These are phyloP conservation scores for Gryllus longicercus DNA, from an alignment of 2,888 invertebrate genomes.

Conservation along the genomic window DNA sequence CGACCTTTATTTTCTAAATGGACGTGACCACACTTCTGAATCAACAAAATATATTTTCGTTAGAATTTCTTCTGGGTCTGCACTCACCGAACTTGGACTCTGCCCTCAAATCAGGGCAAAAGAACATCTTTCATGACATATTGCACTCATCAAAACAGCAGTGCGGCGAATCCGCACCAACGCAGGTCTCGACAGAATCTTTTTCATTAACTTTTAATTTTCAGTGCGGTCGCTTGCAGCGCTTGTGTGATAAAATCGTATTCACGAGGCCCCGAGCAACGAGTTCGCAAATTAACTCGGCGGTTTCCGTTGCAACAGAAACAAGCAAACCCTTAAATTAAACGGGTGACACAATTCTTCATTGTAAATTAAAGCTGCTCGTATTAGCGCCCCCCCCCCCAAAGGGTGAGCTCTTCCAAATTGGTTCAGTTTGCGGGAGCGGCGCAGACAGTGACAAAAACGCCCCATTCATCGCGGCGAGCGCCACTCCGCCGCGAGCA, in stretches of 20 bases:
- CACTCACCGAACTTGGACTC: no score
- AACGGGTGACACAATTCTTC: conserved; percentile 6
- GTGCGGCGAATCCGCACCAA: no score
- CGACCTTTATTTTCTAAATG: no score
- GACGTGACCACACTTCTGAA: no score
- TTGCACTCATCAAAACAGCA: no score
- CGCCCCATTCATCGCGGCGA: not conserved
- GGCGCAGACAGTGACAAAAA: not conserved
- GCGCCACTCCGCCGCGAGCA: not conserved
- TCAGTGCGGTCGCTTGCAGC: not conserved
- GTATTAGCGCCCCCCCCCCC: not conserved
- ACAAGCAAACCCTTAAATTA: conserved; percentile 17
- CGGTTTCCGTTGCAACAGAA: conserved; percentile 8
- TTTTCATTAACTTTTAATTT: conserved; percentile 17
- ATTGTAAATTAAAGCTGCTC: conserved; percentile 17
- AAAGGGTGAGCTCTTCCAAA: conserved; percentile 17
- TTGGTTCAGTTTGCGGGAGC: conserved; percentile 1
- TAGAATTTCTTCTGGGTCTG: no score
- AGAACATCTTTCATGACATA: no score
- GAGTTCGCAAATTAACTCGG: not conserved
- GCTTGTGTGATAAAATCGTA: not conserved
- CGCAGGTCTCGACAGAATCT: not conserved
- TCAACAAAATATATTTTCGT: no score
- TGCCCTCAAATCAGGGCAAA: no score
- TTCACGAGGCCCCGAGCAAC: not conserved